Percentiles rank a stretch among this genome's conserved stretches.
Conservation (phyloP, 2,113 vertebrate species). For the Cyphomyrus discorhynchus region DNA sequence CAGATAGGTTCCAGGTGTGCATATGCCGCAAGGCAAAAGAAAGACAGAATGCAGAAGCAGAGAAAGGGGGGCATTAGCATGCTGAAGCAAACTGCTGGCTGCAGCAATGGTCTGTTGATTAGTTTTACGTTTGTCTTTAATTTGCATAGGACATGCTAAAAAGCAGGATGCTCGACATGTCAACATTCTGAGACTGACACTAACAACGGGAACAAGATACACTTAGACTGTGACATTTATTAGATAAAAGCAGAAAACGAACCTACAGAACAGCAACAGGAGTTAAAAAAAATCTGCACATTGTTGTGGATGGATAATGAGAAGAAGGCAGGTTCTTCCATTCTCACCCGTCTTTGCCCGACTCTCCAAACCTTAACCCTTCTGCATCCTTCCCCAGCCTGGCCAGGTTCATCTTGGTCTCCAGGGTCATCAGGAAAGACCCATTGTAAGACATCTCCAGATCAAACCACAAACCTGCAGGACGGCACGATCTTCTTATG, state of each 20-base stretch:
- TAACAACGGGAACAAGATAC: not conserved
- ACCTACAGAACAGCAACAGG: not conserved
- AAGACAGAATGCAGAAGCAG: not conserved
- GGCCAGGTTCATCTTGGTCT: slow-evolving; percentile 97
- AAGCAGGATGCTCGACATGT: not conserved
- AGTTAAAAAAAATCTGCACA: not conserved
- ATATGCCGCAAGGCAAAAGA: not conserved
- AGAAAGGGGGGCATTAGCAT: not conserved
- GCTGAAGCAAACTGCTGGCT: too few relatives aligned
- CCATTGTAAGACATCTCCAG: slow-evolving; percentile 90
- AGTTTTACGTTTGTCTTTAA: not conserved
- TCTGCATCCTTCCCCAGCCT: slow-evolving; percentile 92
- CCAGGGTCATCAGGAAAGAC: slow-evolving; percentile 93
- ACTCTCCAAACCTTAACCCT: slow-evolving; percentile 69
- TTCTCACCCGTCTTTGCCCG: slow-evolving; percentile 89
- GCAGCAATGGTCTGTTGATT: too few relatives aligned
- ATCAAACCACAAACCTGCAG: slow-evolving; percentile 88
- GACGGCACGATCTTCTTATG: not conserved
- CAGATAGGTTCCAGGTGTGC: not conserved
- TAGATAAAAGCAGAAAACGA: not conserved
- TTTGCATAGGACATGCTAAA: not conserved
- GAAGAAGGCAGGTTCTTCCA: too few relatives aligned
- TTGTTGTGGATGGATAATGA: not conserved
- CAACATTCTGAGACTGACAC: not conserved
- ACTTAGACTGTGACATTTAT: not conserved